A percentile compares a stretch with the other conserved stretches of the same genome.
phyloP scores from a whole-genome alignment of 2,113 vertebrate species.

The Anoura caudifer region DNA sequence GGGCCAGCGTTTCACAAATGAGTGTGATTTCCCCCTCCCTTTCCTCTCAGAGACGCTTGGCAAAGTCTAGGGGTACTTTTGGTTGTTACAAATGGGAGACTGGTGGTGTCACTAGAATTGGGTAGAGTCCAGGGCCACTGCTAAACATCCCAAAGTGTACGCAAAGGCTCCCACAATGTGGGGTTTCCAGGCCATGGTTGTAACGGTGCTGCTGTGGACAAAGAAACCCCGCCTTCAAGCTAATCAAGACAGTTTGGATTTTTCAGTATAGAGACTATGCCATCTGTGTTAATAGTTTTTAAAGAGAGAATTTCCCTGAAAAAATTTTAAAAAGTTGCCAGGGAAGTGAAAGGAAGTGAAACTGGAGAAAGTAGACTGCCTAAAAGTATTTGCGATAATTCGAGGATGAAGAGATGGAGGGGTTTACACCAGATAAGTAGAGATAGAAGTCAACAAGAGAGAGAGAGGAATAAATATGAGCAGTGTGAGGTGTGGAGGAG shows the following conservation, averaged over 20 bases:
- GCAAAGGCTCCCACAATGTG: fast-evolving
- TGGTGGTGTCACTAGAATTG: not conserved
- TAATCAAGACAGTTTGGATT: not conserved
- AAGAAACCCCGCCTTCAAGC: not conserved
- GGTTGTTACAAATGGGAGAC: not conserved
- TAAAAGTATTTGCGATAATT: not conserved
- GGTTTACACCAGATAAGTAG: not conserved
- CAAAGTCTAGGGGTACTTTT: not conserved
- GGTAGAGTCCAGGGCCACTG: fast-evolving
- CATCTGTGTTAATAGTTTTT: not conserved
- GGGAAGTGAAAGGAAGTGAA: not conserved
- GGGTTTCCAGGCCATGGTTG: not conserved
- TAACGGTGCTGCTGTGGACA: not conserved
- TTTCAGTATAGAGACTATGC: not conserved
- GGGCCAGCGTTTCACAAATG: not conserved
- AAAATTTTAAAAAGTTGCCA: not conserved
- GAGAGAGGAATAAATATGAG: not conserved
- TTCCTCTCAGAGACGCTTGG: fast-evolving
- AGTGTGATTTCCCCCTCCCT: not conserved
- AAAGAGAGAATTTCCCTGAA: not conserved
- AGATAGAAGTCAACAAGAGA: not conserved
- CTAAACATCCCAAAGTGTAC: not conserved
- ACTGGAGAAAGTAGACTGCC: not conserved
- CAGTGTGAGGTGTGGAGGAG: fast-evolving
- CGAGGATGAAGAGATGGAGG: not conserved